Evolutionary conservation across 2,797 vertebrate species (phyloP).

Genomic region (Lithobates sylvaticus): DNA sequence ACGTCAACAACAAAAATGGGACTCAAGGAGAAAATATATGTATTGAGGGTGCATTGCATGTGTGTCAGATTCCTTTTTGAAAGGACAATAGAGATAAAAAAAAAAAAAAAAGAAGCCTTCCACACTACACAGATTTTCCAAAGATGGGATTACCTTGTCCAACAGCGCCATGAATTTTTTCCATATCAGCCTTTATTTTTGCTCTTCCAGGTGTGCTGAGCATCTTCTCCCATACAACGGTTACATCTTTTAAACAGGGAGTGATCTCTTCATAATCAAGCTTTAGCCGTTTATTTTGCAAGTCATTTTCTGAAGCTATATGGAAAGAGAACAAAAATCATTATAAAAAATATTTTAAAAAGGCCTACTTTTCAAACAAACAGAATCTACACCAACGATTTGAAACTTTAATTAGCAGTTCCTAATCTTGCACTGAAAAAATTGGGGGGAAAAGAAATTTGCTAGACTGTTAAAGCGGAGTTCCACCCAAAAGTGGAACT

Average conservation of each 20-base stretch:
- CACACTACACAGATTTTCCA: not conserved
- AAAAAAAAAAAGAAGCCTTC: no score
- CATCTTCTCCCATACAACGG: slow-evolving; percentile 95
- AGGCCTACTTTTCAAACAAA: no score
- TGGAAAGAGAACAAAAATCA: not conserved
- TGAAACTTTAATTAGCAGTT: no score
- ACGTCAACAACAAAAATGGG: not conserved
- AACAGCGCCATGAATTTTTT: slow-evolving; percentile 88
- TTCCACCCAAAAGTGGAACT: no score
- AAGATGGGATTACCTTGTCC: slow-evolving; percentile 82
- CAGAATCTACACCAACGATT: no score
- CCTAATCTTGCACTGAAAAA: no score
- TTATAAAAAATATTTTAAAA: not conserved
- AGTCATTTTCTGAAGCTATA: slow-evolving; percentile 89
- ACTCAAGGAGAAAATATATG: not conserved
- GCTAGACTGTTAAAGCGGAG: no score
- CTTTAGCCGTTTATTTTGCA: slow-evolving; percentile 93
- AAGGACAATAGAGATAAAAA: no score
- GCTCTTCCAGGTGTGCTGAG: slow-evolving; percentile 85
- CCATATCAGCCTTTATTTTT: slow-evolving; percentile 89
- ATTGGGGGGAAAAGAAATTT: no score
- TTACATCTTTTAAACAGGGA: slow-evolving; percentile 93
- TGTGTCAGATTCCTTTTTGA: no score
- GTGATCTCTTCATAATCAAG: slow-evolving; percentile 98
- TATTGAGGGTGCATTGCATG: no score